Base-by-base conservation (phyloP, 2,113 vertebrate genomes). In the Sceloporus tristichus region DNA sequence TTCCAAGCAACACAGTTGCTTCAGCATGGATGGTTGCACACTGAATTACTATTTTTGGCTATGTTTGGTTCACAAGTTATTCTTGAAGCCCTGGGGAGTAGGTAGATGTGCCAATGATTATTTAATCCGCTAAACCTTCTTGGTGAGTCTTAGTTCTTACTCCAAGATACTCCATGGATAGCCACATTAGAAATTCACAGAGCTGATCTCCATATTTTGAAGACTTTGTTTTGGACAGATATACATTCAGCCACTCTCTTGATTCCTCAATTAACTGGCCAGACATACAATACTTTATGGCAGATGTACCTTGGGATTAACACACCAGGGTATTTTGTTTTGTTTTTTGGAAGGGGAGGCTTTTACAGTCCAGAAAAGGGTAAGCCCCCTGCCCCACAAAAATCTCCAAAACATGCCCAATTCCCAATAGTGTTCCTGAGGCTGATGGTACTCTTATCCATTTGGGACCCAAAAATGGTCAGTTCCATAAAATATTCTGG, bases 241-340 rank as follows among this genome's bases (percentile, higher is more conserved):
- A 56, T 42, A 2, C 78, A 82, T 84, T 91, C n/a, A 66, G 18
- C 48, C 92, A 87, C 68, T 53, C 48, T 16, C 13, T 79, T 29
- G 25, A 56, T 77, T 27, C 14, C 54, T 56, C 59, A 62, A 62
- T 62, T 87, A 73, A 75, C 81, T 70, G 88, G 80, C 59, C 4
- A 27, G 87, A 92, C 82, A 86, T 68, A 21, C 40, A 21, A 8
- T 89, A 78, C 84, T 90, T 53, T 74, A 92, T 92, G 87, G 87
- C 9, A 87, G 85, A 90, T 19, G 68, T 88, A 34, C 53, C 87
- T 56, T 42, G 2, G 59, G 59, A 62, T 62, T 62, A 62, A 18
- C 18, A 62, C 18, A 62, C 11, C 18, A 18, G 59, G 18, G 3
- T 18, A 18, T 62, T 14, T 13, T 14, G 1, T 14, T 14, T 14